Conservation (phyloP, 1,140 invertebrate species). For the Drosophila jambulina region DNA sequence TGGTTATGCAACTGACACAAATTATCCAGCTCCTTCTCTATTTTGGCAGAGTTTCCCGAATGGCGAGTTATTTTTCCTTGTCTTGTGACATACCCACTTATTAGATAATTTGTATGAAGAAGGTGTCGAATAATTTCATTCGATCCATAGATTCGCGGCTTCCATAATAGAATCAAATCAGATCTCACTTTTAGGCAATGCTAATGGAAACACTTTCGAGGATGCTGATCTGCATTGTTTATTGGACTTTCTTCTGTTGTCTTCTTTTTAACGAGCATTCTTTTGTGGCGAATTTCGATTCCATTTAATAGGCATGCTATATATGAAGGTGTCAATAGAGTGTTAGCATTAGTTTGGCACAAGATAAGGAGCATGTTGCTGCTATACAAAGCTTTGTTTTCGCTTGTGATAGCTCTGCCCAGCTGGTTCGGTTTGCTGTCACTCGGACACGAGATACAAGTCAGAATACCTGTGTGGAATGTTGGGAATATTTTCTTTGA, state of each 20-base stretch:
- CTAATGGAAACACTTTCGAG: not conserved
- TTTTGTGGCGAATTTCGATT: slow-evolving; percentile 3
- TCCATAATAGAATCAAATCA: not conserved
- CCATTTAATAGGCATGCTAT: slow-evolving; percentile 1
- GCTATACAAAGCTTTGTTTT: not conserved
- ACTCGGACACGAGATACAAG: slow-evolving; percentile 2
- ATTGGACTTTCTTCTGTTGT: slow-evolving; percentile 12
- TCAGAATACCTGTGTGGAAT: slow-evolving; percentile 11
- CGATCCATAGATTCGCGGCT: not conserved
- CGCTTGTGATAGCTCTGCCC: not conserved
- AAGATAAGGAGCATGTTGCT: slow-evolving; percentile 11
- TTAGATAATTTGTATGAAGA: slow-evolving; percentile 6
- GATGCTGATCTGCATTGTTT: not conserved
- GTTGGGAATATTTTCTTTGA: slow-evolving; percentile 4
- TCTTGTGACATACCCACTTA: not conserved
- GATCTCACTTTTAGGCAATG: slow-evolving; percentile 2
- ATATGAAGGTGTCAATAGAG: slow-evolving; percentile 8
- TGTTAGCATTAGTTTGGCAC: not conserved
- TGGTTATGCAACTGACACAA: too few species aligned
- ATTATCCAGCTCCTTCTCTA: too few species aligned
- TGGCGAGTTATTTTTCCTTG: not conserved
- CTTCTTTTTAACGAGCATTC: not conserved
- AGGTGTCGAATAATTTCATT: not conserved
- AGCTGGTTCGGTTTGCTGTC: not conserved
- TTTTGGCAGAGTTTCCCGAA: too few species aligned